Evolutionary conservation across 2,797 vertebrate species (phyloP).

Genomic region (Threskiornis aethiopicus): DNA sequence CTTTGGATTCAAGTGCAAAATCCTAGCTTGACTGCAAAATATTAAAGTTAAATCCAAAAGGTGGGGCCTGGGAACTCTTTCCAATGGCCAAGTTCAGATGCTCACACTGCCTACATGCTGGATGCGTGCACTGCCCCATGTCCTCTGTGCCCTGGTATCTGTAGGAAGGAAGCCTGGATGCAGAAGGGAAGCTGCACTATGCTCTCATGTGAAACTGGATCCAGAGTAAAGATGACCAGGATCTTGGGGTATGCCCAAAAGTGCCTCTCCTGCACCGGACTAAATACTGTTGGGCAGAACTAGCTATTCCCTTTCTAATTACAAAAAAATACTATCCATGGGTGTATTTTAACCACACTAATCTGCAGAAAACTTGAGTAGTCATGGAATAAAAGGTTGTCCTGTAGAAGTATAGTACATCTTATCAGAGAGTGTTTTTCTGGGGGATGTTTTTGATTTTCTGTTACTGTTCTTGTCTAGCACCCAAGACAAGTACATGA

Average conservation of each 20-base stretch:
- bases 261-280: background rate
- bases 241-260: background rate
- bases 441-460: background rate
- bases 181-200: background rate
- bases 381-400: background rate
- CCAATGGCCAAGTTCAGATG: background rate
- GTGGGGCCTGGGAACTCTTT: background rate
- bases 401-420: background rate
- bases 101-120: background rate
- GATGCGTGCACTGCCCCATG: background rate
- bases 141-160: background rate
- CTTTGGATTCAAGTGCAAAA: background rate
- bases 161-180: background rate
- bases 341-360: background rate
- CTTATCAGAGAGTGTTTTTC: background rate
- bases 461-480: background rate
- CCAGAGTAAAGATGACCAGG: background rate
- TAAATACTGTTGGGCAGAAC: background rate
- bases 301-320: background rate
- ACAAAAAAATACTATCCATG: background rate
- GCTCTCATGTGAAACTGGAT: rapidly evolving
- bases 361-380: background rate
- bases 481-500: background rate
- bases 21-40: background rate
- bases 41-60: background rate